Evolutionary conservation across 2,888 invertebrate species (phyloP), one percentile per base, ranked within the genome.

Genomic region (Synanthedon myopaeformis): DNA sequence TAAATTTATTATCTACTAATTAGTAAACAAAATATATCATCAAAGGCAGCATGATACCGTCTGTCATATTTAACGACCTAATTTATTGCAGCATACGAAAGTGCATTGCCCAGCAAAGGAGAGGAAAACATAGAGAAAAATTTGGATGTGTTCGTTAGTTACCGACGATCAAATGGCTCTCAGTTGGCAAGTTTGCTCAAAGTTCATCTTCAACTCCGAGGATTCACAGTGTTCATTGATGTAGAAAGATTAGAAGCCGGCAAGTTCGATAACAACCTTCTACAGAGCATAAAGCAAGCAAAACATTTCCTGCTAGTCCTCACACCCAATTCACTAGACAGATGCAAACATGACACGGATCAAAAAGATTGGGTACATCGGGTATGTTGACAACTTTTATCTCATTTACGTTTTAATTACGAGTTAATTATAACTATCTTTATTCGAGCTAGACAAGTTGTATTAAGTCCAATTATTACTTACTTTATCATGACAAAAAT

Each of bases 311-410:
- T 99, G 61, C 89, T 99, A 58, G 98, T 99, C 52, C 90, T 99
- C 57, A 99, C 99, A 52, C 97, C 97, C 4, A 93, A 94, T 67
- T 96, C 99, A 19, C 89, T 99, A 62, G 98, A 99, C 68, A 91
- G 99, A 68, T 99, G 99, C 79, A 91, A 95, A 63, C 93, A 92
- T 55, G 99, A 99, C 76, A 90, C 85, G 14, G 98, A 98, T 54
- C 93, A 96, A 81, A 98, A 98, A 88, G 99, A 99, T 89, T 99
- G 99, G 99, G 98, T 99, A 56, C 99, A 99, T 84, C 92, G 96
- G 88, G 97, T 97, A 89, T 90, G 92, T 74, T 35, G 10, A 35
- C 23, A 23, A 23, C 35, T 10, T 35, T 35, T 35, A 35, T 35
- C 35, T 35, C 35, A 10, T 10, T 35, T 35, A 35, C 35, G 35